phyloP scores from a whole-genome alignment of 1,140 invertebrate genomes.

The Augochlora pura region DNA sequence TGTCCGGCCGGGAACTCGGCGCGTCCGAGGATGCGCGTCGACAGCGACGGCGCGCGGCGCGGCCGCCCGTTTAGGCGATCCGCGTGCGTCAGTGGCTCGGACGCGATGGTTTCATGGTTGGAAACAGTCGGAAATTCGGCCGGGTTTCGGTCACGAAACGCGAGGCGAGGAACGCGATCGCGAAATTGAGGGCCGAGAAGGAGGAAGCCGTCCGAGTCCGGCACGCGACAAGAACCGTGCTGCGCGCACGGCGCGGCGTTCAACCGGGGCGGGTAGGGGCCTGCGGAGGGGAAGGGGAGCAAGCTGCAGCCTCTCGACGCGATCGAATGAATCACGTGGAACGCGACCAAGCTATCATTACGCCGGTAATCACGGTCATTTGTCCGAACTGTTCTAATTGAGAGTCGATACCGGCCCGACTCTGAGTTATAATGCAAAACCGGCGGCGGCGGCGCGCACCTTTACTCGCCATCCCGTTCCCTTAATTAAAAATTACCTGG shows the following conservation, averaged over 20 bases:
- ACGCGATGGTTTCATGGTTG: background rate
- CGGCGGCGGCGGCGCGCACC: background rate
- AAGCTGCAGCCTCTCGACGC: conserved; percentile 43
- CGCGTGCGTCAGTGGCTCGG: background rate
- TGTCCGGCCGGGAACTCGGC: too few relatives aligned
- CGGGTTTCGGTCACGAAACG: background rate
- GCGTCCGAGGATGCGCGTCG: too few relatives aligned
- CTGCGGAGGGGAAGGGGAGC: background rate
- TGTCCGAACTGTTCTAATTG: conserved; percentile 60
- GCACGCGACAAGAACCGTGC: conserved; percentile 46
- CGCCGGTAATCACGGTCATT: conserved; percentile 58
- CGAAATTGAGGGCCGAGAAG: conserved; percentile 20
- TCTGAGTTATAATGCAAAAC: conserved; percentile 37
- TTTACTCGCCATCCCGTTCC: background rate
- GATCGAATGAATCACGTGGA: conserved; percentile 59
- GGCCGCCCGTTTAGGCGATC: background rate
- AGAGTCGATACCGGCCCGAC: conserved; percentile 47
- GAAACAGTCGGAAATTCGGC: background rate
- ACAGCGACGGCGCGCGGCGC: too few relatives aligned
- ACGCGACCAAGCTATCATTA: conserved; percentile 64
- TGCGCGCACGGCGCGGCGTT: conserved; percentile 24
- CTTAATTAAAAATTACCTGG: background rate
- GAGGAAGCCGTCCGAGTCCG: conserved; percentile 12
- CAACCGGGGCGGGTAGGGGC: background rate
- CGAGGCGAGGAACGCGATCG: background rate